phyloP scores from a whole-genome alignment of 2,888 invertebrate species.

The Aphodius granarius region DNA sequence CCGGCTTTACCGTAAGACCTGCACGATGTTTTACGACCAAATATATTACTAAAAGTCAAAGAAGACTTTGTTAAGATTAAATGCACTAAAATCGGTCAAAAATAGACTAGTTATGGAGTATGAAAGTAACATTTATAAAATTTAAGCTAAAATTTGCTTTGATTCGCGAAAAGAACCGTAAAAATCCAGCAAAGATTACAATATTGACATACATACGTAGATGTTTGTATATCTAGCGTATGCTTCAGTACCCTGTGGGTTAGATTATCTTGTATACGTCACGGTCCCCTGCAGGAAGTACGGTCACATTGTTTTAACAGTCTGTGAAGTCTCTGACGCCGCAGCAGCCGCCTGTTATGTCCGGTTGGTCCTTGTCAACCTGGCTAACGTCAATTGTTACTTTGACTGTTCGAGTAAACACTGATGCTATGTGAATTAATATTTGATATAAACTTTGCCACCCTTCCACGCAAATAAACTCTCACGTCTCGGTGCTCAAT shows the following conservation, averaged over 20 bases:
- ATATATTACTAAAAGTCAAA: slow-evolving; percentile 39
- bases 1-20: slow-evolving; percentile 41
- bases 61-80: too few relatives aligned
- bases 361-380: not conserved
- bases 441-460: not conserved
- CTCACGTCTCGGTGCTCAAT: not conserved
- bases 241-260: not conserved
- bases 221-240: not conserved
- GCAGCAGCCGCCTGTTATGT: not conserved
- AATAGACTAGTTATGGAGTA: too few relatives aligned
- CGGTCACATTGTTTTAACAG: not conserved
- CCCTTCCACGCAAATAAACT: not conserved
- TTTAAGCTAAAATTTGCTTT: too few relatives aligned
- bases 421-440: not conserved
- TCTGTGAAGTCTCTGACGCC: not conserved
- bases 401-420: not conserved
- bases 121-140: too few relatives aligned
- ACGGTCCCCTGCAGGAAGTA: not conserved
- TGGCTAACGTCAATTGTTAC: not conserved
- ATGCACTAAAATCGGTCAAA: too few relatives aligned
- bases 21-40: slow-evolving; percentile 40
- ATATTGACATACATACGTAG: too few relatives aligned
- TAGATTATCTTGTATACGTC: not conserved
- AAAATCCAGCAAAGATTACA: too few relatives aligned
- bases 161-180: too few relatives aligned